Conservation (phyloP, 2,113 vertebrate genomes). For the Eublepharis macularius region DNA sequence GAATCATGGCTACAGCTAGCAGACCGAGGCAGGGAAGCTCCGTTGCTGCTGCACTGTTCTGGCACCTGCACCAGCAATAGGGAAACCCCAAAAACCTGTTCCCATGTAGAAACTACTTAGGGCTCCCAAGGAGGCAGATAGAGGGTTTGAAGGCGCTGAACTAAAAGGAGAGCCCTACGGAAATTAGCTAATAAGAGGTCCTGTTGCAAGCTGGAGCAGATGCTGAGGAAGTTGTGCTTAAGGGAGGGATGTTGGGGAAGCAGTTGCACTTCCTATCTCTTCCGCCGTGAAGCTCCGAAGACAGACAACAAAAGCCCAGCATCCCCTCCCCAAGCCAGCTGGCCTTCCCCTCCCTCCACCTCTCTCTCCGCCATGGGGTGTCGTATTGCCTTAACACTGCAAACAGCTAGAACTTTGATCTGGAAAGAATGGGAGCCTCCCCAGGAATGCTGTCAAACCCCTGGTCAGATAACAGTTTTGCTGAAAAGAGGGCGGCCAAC, state of each 20-base stretch:
- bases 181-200: conserved; percentile 38
- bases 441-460: background rate
- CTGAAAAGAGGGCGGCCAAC: conserved; percentile 11
- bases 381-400: background rate
- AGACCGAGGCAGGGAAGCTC: no score
- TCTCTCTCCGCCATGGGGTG: background rate
- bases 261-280: no score
- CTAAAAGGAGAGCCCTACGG: background rate
- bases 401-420: conserved; percentile 7
- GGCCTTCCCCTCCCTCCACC: background rate
- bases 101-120: no score
- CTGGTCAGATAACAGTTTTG: background rate
- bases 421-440: conserved; percentile 17
- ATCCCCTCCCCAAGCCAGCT: background rate
- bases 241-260: conserved; percentile 14
- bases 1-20: no score
- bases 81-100: no score
- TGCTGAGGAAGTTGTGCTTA: background rate
- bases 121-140: no score
- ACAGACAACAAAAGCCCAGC: no score
- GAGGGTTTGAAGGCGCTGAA: no score
- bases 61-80: no score
- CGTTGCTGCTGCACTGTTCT: no score
- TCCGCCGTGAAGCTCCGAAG: background rate
- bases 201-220: background rate